These are phyloP conservation scores for Pollimyrus isidori DNA, from an alignment of 2,113 vertebrate species.

Conservation along the genomic window DNA sequence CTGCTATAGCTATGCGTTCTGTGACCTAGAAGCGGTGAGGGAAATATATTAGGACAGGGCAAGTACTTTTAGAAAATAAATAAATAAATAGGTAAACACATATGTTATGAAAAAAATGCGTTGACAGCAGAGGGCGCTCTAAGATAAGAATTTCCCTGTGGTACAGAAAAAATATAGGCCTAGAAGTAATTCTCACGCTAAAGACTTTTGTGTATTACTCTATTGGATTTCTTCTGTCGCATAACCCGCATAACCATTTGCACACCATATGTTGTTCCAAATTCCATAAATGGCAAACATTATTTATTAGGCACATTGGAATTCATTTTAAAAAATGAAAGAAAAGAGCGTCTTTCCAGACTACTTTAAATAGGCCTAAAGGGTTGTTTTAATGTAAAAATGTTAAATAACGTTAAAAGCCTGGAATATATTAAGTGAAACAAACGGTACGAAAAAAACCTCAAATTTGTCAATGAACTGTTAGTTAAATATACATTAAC, in stretches of 20 bases:
- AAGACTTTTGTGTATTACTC: neutral
- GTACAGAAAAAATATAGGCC: neutral
- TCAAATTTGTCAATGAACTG: neutral
- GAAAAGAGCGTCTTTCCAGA: neutral
- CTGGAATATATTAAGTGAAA: neutral
- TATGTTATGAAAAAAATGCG: neutral
- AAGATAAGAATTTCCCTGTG: constrained; percentile 16
- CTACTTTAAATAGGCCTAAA: neutral
- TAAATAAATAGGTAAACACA: neutral
- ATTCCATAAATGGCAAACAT: neutral
- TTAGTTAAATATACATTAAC: neutral
- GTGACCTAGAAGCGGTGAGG: neutral
- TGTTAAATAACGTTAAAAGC: neutral
- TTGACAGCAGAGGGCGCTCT: constrained; percentile 35
- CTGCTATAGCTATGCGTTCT: constrained; percentile 33
- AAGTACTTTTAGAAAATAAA: neutral
- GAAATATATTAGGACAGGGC: neutral
- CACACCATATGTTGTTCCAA: neutral
- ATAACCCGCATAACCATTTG: neutral
- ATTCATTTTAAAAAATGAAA: neutral
- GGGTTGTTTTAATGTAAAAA: neutral
- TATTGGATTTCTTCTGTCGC: neutral
- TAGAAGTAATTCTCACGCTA: neutral
- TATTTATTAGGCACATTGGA: neutral
- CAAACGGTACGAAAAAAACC: neutral